Conservation (phyloP, 2,888 invertebrate genomes). For the Molanna angustata region DNA sequence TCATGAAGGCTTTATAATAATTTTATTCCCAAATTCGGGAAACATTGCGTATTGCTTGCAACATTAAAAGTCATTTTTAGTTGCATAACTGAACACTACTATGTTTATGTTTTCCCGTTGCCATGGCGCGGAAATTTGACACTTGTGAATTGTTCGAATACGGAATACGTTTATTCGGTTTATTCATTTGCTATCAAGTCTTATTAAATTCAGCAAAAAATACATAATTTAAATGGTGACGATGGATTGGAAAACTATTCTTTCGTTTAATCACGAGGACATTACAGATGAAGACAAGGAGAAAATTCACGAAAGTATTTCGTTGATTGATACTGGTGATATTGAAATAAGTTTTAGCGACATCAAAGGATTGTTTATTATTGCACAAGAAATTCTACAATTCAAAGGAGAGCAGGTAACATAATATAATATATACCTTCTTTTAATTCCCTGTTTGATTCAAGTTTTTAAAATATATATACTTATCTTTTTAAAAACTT, state of each 20-base stretch:
- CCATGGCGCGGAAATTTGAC: constrained; percentile 9
- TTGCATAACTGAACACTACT: neutral
- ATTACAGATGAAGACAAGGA: constrained; percentile 61
- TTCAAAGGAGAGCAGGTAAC: constrained; percentile 68
- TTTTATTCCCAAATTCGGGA: no score
- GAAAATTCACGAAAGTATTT: constrained; percentile 58
- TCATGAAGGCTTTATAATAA: no score
- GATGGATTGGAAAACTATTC: constrained; percentile 59
- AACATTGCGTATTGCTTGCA: no score
- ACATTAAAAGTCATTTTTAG: no score
- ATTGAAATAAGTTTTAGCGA: constrained; percentile 56
- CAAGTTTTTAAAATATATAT: no score
- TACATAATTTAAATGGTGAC: constrained; percentile 50
- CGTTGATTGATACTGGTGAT: constrained; percentile 60
- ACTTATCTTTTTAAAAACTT: no score
- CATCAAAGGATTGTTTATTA: constrained; percentile 55
- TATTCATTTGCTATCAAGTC: no score
- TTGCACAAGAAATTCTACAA: constrained; percentile 66
- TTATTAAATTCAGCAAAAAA: no score
- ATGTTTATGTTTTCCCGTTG: constrained; percentile 6
- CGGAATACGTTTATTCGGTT: no score
- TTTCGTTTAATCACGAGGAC: constrained; percentile 54
- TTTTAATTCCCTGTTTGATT: no score
- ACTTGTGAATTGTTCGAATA: no score
- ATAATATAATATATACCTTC: no score